Percentiles rank a stretch among this genome's conserved stretches.
phyloP scores from a whole-genome alignment of 1,140 invertebrate genomes.

The Periplaneta americana region DNA sequence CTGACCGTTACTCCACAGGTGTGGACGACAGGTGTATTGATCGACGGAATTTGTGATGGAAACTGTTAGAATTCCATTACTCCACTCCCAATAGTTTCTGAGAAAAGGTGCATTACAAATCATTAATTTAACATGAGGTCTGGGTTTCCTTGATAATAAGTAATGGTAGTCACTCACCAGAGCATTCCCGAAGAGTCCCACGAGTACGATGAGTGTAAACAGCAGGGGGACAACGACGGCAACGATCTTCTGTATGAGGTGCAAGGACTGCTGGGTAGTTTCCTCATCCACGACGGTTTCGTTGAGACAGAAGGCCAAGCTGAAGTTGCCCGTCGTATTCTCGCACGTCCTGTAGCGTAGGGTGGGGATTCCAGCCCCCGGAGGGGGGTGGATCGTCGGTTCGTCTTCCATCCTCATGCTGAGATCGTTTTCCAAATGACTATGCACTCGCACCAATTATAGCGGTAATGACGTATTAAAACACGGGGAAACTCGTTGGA shows the following conservation, averaged over 20 bases:
- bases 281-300: not conserved
- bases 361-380: not conserved
- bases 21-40: too few relatives aligned
- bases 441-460: too few relatives aligned
- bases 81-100: too few relatives aligned
- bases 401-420: not conserved
- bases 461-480: too few relatives aligned
- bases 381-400: not conserved
- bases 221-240: not conserved
- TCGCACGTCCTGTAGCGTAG: not conserved
- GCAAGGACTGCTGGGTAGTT: not conserved
- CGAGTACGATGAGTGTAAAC: not conserved
- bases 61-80: too few relatives aligned
- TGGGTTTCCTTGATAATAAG: too few relatives aligned
- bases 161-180: not conserved
- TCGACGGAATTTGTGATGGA: too few relatives aligned
- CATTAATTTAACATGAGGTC: too few relatives aligned
- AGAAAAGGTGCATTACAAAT: too few relatives aligned
- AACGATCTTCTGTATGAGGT: not conserved
- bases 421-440: too few relatives aligned
- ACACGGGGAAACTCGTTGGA: too few relatives aligned
- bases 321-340: not conserved
- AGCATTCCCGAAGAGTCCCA: not conserved
- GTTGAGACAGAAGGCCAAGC: not conserved
- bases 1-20: too few relatives aligned